Conservation (phyloP, 2,113 vertebrate genomes). For the Haemorhous mexicanus region DNA sequence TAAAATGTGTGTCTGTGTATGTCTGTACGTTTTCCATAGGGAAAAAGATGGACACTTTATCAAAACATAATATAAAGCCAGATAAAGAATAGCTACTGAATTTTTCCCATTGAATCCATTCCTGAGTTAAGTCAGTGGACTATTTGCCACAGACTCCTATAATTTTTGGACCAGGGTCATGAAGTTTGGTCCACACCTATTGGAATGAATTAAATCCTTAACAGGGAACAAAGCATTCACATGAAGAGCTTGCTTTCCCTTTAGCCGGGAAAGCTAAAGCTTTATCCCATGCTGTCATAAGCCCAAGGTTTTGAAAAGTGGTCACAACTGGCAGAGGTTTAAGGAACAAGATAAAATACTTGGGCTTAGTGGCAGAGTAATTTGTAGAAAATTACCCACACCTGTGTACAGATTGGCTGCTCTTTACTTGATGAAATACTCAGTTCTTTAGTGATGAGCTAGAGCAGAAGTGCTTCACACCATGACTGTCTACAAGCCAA, state of each 20-base stretch:
- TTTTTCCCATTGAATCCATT: neutral
- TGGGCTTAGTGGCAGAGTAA: neutral
- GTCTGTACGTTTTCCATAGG: neutral
- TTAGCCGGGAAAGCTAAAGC: neutral
- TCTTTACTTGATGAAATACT: neutral
- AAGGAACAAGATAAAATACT: neutral
- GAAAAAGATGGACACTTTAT: neutral
- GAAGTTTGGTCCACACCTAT: neutral
- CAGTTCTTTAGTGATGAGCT: neutral
- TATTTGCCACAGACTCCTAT: neutral
- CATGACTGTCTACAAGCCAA: neutral
- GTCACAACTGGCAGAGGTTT: neutral
- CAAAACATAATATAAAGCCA: neutral
- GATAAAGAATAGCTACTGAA: neutral
- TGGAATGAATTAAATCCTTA: neutral
- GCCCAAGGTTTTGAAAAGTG: neutral
- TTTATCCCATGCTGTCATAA: neutral
- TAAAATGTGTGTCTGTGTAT: neutral
- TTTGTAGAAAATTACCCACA: neutral
- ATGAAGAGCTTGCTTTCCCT: neutral
- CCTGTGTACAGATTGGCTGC: neutral
- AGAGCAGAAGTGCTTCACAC: neutral
- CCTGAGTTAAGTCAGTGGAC: neutral
- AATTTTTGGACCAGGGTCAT: neutral
- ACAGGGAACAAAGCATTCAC: neutral